These are phyloP conservation scores for Junco hyemalis DNA, from an alignment of 2,113 vertebrate species.

Conservation along the genomic window DNA sequence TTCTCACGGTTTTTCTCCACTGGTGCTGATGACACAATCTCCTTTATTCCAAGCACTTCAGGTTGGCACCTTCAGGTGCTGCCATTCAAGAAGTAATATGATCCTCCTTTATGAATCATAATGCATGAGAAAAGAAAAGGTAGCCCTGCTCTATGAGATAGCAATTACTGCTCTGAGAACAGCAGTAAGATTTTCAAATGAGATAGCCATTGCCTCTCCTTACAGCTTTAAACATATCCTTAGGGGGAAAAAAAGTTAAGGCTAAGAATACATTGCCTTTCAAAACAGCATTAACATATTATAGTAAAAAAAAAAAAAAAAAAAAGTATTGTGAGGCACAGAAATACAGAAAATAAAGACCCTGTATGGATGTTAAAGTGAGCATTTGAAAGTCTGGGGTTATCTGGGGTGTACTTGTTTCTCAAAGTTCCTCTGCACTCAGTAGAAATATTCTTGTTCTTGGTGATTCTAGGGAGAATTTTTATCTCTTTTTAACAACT, in stretches of 20 bases:
- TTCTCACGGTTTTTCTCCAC: conserved; percentile 9
- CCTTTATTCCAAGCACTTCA: conserved; percentile 17
- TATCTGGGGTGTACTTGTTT: neutral
- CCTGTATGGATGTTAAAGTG: neutral
- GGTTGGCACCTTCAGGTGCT: neutral
- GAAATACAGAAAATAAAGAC: conserved; percentile 4
- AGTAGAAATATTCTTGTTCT: neutral
- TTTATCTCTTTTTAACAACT: neutral
- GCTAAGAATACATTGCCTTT: neutral
- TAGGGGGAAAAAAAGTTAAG: neutral
- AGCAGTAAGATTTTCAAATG: neutral
- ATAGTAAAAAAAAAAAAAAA: neutral
- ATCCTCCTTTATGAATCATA: neutral
- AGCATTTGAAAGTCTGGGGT: neutral
- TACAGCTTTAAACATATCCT: neutral
- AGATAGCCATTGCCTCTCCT: neutral
- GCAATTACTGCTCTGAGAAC: conserved; percentile 6
- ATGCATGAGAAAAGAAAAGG: neutral
- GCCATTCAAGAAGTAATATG: neutral
- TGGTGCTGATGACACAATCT: neutral
- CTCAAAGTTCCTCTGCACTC: neutral
- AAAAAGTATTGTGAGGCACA: neutral
- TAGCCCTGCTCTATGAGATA: neutral
- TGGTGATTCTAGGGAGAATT: neutral
- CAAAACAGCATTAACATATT: neutral